phyloP scores from a whole-genome alignment of 2,888 invertebrate genomes.

The Calephelis perditalis region DNA sequence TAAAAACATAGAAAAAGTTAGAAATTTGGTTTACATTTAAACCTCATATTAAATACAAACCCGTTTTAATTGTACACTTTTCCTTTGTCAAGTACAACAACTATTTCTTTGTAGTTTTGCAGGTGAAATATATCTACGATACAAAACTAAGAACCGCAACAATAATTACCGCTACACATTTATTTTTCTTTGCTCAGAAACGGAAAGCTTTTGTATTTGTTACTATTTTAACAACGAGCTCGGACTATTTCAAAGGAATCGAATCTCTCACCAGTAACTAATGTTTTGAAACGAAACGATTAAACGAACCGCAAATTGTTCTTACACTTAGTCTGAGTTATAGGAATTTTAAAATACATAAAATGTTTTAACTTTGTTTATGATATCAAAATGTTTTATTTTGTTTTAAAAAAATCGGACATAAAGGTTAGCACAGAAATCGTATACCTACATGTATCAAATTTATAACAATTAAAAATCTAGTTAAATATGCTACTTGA shows the following conservation, averaged over 20 bases:
- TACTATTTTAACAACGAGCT: slow-evolving; percentile 16
- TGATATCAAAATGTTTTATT: too few species aligned
- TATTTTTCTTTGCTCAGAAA: slow-evolving; percentile 5
- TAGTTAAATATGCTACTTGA: too few species aligned
- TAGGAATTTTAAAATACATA: background rate
- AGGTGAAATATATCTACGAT: slow-evolving; percentile 4
- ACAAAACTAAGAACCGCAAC: background rate
- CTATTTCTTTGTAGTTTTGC: slow-evolving; percentile 3
- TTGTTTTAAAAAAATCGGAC: too few species aligned
- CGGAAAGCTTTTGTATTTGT: slow-evolving; percentile 15
- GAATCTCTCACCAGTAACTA: slow-evolving; percentile 14
- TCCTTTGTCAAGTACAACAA: slow-evolving; percentile 4
- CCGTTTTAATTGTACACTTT: background rate
- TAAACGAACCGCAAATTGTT: slow-evolving; percentile 2
- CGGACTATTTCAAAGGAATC: slow-evolving; percentile 12
- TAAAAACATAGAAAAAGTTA: too few species aligned
- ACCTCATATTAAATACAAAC: background rate
- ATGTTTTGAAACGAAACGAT: slow-evolving; percentile 7
- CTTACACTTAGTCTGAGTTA: background rate
- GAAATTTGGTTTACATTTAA: too few species aligned
- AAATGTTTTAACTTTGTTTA: too few species aligned
- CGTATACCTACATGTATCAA: too few species aligned
- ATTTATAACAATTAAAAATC: too few species aligned
- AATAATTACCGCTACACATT: slow-evolving; percentile 10
- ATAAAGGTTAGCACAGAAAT: too few species aligned